Evolutionary conservation across 2,888 invertebrate genomes (phyloP).

Genomic region (Hedya salicella): DNA sequence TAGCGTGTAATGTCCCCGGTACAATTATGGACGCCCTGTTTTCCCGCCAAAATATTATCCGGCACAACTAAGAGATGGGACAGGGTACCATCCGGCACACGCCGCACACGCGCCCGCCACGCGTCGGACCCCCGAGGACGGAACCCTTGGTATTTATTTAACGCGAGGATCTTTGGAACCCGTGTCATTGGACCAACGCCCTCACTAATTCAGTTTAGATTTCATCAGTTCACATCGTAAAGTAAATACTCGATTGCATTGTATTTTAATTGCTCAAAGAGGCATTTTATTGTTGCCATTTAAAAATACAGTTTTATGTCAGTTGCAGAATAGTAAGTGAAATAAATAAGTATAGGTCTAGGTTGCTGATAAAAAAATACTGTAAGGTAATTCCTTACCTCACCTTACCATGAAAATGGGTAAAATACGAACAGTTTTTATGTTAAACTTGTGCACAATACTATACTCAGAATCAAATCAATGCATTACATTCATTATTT

Average conservation of each 20-base stretch:
- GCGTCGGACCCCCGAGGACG: constrained; percentile 54
- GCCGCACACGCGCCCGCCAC: constrained; percentile 64
- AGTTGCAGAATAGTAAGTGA: no score
- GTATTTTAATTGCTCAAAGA: constrained; percentile 81
- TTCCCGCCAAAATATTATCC: constrained; percentile 66
- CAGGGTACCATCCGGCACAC: constrained; percentile 50
- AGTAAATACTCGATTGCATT: constrained; percentile 80
- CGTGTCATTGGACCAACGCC: constrained; percentile 73
- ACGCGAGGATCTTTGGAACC: constrained; percentile 73
- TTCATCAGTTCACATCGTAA: constrained; percentile 67
- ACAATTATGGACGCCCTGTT: constrained; percentile 77
- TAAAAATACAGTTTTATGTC: neutral
- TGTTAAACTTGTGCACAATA: no score
- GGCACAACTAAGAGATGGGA: constrained; percentile 42
- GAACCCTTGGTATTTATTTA: constrained; percentile 76
- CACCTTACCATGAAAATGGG: no score
- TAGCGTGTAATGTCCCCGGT: constrained; percentile 84
- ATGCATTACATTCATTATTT: no score
- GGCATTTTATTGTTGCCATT: constrained; percentile 51
- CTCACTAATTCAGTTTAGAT: constrained; percentile 78
- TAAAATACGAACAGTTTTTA: no score
- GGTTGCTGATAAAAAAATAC: no score
- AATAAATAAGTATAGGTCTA: no score
- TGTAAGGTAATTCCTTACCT: no score
- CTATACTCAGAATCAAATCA: no score